Percentiles rank a stretch among this genome's conserved stretches.
Evolutionary conservation across 2,797 vertebrate species (phyloP).

Genomic region (Bryconaethiops microstoma): DNA sequence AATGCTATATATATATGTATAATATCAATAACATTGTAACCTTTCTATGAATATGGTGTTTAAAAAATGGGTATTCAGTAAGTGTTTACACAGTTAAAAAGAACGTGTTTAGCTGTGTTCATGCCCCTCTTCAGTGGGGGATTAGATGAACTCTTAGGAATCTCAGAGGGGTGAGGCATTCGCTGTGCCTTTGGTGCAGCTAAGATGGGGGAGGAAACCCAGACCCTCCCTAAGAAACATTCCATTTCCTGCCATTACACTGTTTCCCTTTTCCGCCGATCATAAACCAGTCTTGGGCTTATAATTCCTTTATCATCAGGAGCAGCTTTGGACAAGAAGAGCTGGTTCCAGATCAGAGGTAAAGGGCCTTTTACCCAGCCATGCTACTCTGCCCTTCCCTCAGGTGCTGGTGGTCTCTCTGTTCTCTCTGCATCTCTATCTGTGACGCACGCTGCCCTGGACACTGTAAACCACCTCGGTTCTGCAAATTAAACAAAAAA

Average conservation of each 20-base stretch:
- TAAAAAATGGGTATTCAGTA: neutral
- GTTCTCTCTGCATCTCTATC: neutral
- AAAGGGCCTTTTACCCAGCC: neutral
- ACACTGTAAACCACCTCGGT: slow-evolving; percentile 1
- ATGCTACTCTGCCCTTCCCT: neutral
- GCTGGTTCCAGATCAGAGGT: neutral
- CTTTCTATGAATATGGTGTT: neutral
- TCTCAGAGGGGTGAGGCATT: slow-evolving; percentile 34
- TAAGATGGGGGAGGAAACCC: slow-evolving; percentile 38
- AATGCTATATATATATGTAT: neutral
- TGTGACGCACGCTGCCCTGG: neutral
- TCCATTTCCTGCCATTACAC: slow-evolving; percentile 50
- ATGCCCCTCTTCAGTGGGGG: neutral
- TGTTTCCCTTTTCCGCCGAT: slow-evolving; percentile 35
- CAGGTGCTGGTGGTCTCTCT: neutral
- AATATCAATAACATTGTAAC: neutral
- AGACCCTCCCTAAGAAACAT: slow-evolving; percentile 47
- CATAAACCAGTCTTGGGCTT: slow-evolving; percentile 31
- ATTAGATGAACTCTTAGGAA: slow-evolving; percentile 30
- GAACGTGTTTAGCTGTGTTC: neutral
- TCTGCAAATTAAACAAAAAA: slow-evolving; percentile 12
- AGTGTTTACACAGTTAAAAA: neutral
- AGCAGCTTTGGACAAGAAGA: slow-evolving; percentile 10
- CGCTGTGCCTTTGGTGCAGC: neutral
- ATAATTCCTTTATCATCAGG: slow-evolving; percentile 9